Percentiles rank a stretch among this genome's conserved stretches.
Evolutionary conservation across 92 coral and sea anemone genomes (phyloP).

Genomic region (Blastomussa wellsi): DNA sequence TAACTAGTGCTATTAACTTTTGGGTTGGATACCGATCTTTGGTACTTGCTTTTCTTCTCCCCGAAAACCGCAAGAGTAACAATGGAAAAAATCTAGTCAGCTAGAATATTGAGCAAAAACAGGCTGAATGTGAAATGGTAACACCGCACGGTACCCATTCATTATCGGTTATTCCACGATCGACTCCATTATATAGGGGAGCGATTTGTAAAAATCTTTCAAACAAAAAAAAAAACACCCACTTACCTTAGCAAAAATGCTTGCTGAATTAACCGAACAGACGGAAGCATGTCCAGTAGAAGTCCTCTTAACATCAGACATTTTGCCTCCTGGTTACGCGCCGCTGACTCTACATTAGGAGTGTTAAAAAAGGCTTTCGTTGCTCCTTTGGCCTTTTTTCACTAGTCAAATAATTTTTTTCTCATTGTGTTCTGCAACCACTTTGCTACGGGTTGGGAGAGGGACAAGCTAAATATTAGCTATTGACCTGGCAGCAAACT

Average conservation of each 20-base stretch:
- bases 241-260: not conserved
- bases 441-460: too few relatives aligned
- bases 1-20: too few relatives aligned
- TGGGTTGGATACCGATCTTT: too few relatives aligned
- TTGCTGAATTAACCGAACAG: not conserved
- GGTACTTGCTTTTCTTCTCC: too few relatives aligned
- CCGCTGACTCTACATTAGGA: not conserved
- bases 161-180: not conserved
- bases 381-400: too few relatives aligned
- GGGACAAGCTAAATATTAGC: too few relatives aligned
- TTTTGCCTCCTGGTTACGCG: not conserved
- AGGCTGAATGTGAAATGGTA: not conserved
- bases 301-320: not conserved
- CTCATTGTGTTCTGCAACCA: too few relatives aligned
- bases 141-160: not conserved
- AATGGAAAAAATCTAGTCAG: too few relatives aligned
- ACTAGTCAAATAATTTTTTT: too few relatives aligned
- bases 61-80: too few relatives aligned
- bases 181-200: not conserved
- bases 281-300: not conserved
- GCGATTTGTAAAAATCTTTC: not conserved
- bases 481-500: too few relatives aligned
- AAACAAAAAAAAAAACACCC: not conserved
- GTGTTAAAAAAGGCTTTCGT: not conserved
- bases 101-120: not conserved